Base-by-base conservation (phyloP, 35 echinoderm and acorn worm species). In the Chiridota heheva region DNA sequence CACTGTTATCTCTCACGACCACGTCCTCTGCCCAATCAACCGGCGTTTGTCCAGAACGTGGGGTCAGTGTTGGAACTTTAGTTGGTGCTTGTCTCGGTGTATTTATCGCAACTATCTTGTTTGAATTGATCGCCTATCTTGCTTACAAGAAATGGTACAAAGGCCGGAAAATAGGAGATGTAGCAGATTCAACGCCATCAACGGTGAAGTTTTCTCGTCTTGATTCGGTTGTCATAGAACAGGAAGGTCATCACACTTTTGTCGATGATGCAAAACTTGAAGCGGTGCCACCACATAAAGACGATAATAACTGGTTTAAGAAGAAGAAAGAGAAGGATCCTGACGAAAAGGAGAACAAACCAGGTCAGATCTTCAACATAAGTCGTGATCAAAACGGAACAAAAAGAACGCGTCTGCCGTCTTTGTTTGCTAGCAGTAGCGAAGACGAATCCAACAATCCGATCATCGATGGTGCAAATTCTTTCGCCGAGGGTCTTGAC, bases 131-230 rank as follows among this genome's bases (percentile, higher is more conserved):
- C 20, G 75, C 10, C 29, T 78, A 78, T 40, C 47, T 78, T 40
- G 75, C 75, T 20, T 78, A 78, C 33, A 49, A 78, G 36, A 78
- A 78, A 62, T 78, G 75, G 75, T 60, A 78, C 25, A 78, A 78
- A 43, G 62, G 62, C 10, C 32, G 75, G 53, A 36, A 2, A 3
- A 78, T 60, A 61, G 15, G 7, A 2, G 47, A 78, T 12, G n/a
- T 18, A 27, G 46, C 38, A 24, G 10, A 22, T 53, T 53, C n/a
- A n/a, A n/a, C 48, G 48, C 51, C n/a, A 36, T 57, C 75, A 4
- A 20, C 48, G 20, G 36, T 61, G 29, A 36, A 33, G 4, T 78
- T 60, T 57, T 78, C 48, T 44, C 49, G 51, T 38, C 62, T 57
- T 3, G 42, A 17, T 7, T 17, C 75, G 2, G 30, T 78, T 24